These are phyloP conservation scores for Cerastis rubricosa DNA, from an alignment of 2,888 invertebrate species.

Conservation along the genomic window DNA sequence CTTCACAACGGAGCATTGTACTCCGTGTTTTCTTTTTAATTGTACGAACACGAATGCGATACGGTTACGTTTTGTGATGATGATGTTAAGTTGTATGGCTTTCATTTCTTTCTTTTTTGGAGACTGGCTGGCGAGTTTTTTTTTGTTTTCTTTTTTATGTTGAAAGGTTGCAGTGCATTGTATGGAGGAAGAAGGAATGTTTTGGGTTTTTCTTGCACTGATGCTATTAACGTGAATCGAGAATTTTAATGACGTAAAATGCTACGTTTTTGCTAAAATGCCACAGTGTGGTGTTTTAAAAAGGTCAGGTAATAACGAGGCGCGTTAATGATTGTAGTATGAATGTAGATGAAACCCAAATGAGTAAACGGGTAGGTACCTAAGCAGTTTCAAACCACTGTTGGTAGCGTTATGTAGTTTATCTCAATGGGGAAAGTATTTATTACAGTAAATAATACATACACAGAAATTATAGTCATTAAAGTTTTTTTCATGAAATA, in stretches of 20 bases:
- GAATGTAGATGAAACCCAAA: background rate
- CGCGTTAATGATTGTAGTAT: background rate
- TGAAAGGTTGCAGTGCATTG: constrained; percentile 19
- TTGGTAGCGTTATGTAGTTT: background rate
- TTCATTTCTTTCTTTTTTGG: constrained; percentile 31
- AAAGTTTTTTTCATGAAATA: too few species aligned
- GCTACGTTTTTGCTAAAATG: background rate
- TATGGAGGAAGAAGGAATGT: background rate
- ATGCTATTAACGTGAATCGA: constrained; percentile 7
- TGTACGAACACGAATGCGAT: constrained; percentile 65
- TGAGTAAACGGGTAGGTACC: background rate
- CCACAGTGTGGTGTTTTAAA: background rate
- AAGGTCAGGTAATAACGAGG: background rate
- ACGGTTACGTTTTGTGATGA: constrained; percentile 56
- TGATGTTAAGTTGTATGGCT: constrained; percentile 37
- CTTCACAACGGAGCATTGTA: constrained; percentile 73
- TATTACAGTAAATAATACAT: background rate
- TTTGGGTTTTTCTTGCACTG: constrained; percentile 6
- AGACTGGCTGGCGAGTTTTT: background rate
- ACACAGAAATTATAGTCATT: too few species aligned
- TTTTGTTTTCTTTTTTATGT: constrained; percentile 16
- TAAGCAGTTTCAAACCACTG: background rate
- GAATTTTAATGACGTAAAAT: constrained; percentile 36
- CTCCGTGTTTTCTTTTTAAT: constrained; percentile 77
- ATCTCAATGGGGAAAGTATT: background rate